phyloP scores from a whole-genome alignment of 2,797 vertebrate genomes.

The Karalla daura region DNA sequence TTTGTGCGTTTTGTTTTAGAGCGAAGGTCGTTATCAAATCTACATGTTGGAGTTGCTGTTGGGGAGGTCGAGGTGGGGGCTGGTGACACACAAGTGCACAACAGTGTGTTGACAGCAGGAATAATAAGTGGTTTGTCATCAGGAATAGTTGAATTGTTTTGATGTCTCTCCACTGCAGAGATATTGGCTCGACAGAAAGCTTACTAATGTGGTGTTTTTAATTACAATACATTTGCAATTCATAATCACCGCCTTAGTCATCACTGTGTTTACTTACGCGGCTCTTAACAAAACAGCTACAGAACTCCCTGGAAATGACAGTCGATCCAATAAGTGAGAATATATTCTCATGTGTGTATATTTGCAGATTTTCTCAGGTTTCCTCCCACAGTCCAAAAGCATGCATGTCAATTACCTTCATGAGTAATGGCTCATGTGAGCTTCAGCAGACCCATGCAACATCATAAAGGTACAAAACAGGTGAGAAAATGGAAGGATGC shows the following conservation, averaged over 20 bases:
- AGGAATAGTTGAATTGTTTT: not conserved
- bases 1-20: slow-evolving; percentile 11
- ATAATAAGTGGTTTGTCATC: not conserved
- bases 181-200: not conserved
- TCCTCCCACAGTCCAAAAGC: no score
- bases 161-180: not conserved
- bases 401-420: no score
- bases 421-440: no score
- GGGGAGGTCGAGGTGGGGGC: not conserved
- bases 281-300: not conserved
- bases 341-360: no score
- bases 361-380: no score
- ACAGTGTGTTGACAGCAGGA: not conserved
- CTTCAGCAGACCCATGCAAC: no score
- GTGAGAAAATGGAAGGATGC: no score
- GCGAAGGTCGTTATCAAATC: not conserved
- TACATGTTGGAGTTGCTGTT: not conserved
- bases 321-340: no score
- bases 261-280: not conserved
- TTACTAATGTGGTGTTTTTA: not conserved
- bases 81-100: not conserved
- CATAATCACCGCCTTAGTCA: not conserved
- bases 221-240: not conserved
- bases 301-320: no score
- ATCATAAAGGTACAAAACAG: no score